These are phyloP conservation scores for Eristalinus aeneus DNA, from an alignment of 2,888 invertebrate species.

Conservation along the genomic window DNA sequence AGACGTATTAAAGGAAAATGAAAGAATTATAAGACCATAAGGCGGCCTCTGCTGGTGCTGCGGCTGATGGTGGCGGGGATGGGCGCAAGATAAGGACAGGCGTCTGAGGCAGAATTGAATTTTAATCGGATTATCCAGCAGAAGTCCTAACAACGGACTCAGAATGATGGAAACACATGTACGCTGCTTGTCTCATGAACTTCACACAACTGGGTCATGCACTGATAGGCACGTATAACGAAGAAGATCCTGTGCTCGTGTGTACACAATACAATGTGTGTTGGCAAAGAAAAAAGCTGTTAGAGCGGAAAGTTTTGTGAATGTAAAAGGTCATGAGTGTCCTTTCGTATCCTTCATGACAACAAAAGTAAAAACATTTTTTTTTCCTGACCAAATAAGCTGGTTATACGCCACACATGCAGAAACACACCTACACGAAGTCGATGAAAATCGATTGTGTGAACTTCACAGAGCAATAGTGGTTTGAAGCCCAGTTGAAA, in stretches of 20 bases:
- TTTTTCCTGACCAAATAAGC: not conserved
- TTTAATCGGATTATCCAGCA: conserved; percentile 54
- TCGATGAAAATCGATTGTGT: not conserved
- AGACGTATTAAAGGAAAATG: not conserved
- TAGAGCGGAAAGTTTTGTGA: not conserved
- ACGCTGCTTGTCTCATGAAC: not conserved
- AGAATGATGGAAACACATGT: not conserved
- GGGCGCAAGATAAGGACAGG: not conserved
- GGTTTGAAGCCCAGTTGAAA: not conserved
- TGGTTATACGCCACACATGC: not conserved
- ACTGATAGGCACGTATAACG: not conserved
- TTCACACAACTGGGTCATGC: not conserved
- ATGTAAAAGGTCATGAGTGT: not conserved
- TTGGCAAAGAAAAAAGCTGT: not conserved
- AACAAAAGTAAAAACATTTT: not conserved
- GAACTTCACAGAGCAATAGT: not conserved
- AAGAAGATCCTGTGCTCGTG: not conserved
- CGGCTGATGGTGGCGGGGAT: not conserved
- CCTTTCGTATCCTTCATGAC: not conserved
- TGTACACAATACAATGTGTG: not conserved
- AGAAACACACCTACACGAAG: not conserved
- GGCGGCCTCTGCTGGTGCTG: not conserved
- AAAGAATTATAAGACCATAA: not conserved
- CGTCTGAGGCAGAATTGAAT: conserved; percentile 42
- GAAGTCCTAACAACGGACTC: not conserved